phyloP scores from a whole-genome alignment of 2,113 vertebrate species.

The Mohoua ochrocephala region DNA sequence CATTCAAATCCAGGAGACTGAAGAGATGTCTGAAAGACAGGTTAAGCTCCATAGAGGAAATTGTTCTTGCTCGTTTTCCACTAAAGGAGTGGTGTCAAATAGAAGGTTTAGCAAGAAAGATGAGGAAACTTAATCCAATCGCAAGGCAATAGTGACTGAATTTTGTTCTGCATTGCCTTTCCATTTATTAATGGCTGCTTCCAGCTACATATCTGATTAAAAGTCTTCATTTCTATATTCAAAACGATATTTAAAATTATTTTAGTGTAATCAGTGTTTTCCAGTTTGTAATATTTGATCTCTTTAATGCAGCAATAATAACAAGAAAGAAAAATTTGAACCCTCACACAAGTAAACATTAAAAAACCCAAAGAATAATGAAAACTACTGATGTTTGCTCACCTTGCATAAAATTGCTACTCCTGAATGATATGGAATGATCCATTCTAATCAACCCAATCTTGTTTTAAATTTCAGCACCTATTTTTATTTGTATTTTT shows the following conservation, averaged over 20 bases:
- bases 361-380: accelerated
- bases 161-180: background rate
- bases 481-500: background rate
- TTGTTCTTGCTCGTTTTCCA: background rate
- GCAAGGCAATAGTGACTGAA: background rate
- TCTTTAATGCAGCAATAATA: background rate
- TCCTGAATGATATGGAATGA: background rate
- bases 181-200: background rate
- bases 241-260: background rate
- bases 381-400: background rate
- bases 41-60: background rate
- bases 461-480: background rate
- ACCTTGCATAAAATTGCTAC: background rate
- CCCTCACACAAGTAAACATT: background rate
- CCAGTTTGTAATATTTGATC: background rate
- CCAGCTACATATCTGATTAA: background rate
- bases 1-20: background rate
- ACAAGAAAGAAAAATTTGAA: background rate
- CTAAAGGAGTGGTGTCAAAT: background rate
- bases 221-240: background rate
- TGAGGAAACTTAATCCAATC: background rate
- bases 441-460: background rate
- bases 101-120: background rate
- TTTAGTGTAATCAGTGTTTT: background rate
- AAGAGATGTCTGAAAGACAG: background rate